Evolutionary conservation across 2,797 vertebrate genomes (phyloP).

Genomic region (Columba guinea): DNA sequence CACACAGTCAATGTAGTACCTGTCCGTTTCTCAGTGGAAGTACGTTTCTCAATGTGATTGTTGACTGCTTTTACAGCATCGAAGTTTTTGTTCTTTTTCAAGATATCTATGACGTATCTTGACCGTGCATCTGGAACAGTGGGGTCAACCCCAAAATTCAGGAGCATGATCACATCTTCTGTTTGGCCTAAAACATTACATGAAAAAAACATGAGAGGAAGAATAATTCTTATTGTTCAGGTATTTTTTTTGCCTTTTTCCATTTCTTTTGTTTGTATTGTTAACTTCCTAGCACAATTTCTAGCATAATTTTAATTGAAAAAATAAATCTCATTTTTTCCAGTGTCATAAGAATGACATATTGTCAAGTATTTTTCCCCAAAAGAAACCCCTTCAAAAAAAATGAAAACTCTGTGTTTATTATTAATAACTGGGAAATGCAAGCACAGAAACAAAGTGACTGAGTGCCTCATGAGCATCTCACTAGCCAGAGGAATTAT

Average conservation of each 20-base stretch:
- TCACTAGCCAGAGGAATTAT: not conserved
- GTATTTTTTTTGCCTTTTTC: not conserved
- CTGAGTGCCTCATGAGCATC: not conserved
- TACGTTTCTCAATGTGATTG: slow-evolving; percentile 54
- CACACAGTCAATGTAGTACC: slow-evolving; percentile 58
- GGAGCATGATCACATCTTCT: slow-evolving; percentile 79
- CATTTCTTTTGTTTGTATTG: not conserved
- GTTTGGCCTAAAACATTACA: slow-evolving; percentile 73
- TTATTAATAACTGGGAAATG: not conserved
- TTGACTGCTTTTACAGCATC: slow-evolving; percentile 73
- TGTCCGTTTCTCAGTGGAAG: slow-evolving; percentile 45
- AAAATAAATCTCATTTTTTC: not conserved
- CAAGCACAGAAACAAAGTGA: not conserved
- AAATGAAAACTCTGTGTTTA: not conserved
- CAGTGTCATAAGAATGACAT: not conserved
- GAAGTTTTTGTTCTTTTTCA: slow-evolving; percentile 81
- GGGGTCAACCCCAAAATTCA: slow-evolving; percentile 76
- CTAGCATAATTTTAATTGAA: not conserved
- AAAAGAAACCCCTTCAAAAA: not conserved
- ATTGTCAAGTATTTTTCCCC: not conserved
- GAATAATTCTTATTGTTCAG: not conserved
- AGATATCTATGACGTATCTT: slow-evolving; percentile 67
- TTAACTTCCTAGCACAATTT: not conserved
- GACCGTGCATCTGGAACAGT: slow-evolving; percentile 67
- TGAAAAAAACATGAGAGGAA: not conserved